Conservation (phyloP, 2,797 vertebrate genomes). For the Pteropus rufus region DNA sequence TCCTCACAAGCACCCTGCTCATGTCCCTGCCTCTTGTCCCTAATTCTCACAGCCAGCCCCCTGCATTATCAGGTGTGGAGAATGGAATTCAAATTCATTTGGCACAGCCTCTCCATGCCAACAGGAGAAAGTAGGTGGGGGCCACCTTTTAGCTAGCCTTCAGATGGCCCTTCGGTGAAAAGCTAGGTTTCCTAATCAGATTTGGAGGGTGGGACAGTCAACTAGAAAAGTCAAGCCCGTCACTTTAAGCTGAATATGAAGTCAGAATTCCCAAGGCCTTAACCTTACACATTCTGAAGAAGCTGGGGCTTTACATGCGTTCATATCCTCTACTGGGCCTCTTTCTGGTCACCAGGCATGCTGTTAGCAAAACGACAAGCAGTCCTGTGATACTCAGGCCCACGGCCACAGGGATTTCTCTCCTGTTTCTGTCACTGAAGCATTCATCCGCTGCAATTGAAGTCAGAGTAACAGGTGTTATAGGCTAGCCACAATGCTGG, state of each 20-base stretch:
- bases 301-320: slow-evolving; percentile 80
- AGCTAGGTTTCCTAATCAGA: background rate
- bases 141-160: background rate
- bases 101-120: background rate
- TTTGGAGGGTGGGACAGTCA: background rate
- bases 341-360: slow-evolving; percentile 85
- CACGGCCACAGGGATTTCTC: slow-evolving; percentile 82
- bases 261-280: slow-evolving; percentile 30
- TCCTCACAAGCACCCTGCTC: background rate
- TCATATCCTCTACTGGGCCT: slow-evolving; percentile 83
- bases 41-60: background rate
- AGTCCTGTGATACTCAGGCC: slow-evolving; percentile 83
- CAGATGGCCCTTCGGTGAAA: background rate
- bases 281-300: slow-evolving; percentile 4
- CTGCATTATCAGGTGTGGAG: background rate
- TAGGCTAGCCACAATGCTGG: background rate
- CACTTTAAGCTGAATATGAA: background rate
- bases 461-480: slow-evolving; percentile 73
- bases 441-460: slow-evolving; percentile 90
- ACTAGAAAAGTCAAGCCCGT: background rate
- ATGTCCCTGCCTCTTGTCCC: background rate
- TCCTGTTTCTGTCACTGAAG: slow-evolving; percentile 84
- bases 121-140: background rate
- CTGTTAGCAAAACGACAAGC: slow-evolving; percentile 82
- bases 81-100: background rate